Base-by-base conservation (phyloP, 2,797 vertebrate genomes). In the Danio choprae region DNA sequence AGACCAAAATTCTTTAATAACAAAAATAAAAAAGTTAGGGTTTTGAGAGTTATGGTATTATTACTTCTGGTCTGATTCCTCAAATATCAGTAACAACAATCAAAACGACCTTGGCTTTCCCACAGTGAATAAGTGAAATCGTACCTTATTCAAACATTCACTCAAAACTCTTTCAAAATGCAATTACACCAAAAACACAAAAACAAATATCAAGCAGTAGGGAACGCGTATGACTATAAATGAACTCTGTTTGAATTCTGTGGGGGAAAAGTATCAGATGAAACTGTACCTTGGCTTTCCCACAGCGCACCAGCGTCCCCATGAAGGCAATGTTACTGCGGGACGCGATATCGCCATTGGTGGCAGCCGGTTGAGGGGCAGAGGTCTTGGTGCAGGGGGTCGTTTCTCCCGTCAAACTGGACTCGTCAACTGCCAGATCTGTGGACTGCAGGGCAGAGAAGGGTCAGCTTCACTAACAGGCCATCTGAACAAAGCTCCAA, bases 261-360 rank as follows among this genome's bases (percentile, higher is more conserved):
- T 38, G 36, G 16, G 48, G n/a, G 50, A 68, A 40, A 62, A 63
- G 16, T 43, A 40, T 53, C 9, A 44, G 41, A 55, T 53, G 13
- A 40, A 46, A 59, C 3, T 67, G 87, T 93, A 98, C 97, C 96
- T 98, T 99, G 86, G 96, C 97, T 87, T 97, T 97, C 78, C 98
- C 98, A 85, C 95, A 98, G 91, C 96, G 95, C 88, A 99, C 97
- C 85, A 99, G 88, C 0, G 97, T 99, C 36, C 98, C 98, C 98
- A 99, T 99, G 91, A 98, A 99, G 86, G 98, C 96, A 78, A 99
- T 93, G 90, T 98, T 99, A 89, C 94, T 94, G 81, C 97, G 94
- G 22, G 97, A 96, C 2, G 97, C 94, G n/a, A 98, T 94, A 89
- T 97, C 95, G 18, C 96, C 95, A 81, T 97, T 97, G 67, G 90